Percentiles rank a stretch among this genome's conserved stretches.
Evolutionary conservation across 2,888 invertebrate species (phyloP).

Genomic region (Drosophila quinaria): DNA sequence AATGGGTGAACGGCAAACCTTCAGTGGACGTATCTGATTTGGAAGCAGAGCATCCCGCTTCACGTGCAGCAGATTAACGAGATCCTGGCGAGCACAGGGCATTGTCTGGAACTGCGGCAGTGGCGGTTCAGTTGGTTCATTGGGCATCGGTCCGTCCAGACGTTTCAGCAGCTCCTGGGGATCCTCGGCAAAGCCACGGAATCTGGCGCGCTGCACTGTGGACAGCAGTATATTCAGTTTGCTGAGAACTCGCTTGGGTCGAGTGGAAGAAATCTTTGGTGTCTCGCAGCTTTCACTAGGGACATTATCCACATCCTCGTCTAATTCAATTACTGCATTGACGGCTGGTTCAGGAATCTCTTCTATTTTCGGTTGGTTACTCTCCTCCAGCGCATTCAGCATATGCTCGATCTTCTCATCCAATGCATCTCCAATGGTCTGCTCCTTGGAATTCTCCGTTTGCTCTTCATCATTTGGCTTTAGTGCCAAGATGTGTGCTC

Average conservation of each 20-base stretch:
- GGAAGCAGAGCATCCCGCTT: slow-evolving; percentile 37
- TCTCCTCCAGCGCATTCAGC: slow-evolving; percentile 30
- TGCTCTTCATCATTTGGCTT: not conserved
- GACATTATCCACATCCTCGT: not conserved
- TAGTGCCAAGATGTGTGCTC: slow-evolving; percentile 4
- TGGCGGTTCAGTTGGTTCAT: slow-evolving; percentile 40
- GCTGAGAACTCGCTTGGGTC: slow-evolving; percentile 1
- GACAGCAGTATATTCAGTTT: slow-evolving; percentile 30
- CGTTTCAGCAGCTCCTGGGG: slow-evolving; percentile 4
- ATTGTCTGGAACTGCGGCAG: slow-evolving; percentile 62
- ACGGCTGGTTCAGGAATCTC: not conserved
- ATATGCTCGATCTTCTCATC: slow-evolving; percentile 27
- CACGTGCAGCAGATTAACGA: slow-evolving; percentile 30
- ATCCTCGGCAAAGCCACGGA: slow-evolving; percentile 30
- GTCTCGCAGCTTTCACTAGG: not conserved
- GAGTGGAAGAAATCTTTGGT: not conserved
- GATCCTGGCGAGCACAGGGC: slow-evolving; percentile 36
- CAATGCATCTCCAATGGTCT: slow-evolving; percentile 19
- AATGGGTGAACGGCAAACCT: slow-evolving; percentile 71
- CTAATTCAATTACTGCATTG: not conserved
- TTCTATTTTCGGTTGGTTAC: not conserved
- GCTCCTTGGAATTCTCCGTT: not conserved
- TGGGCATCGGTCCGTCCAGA: not conserved
- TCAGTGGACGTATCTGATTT: slow-evolving; percentile 33
- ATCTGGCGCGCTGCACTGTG: slow-evolving; percentile 48